Evolutionary conservation across 1,140 invertebrate genomes (phyloP).

Genomic region (Ips typographus): DNA sequence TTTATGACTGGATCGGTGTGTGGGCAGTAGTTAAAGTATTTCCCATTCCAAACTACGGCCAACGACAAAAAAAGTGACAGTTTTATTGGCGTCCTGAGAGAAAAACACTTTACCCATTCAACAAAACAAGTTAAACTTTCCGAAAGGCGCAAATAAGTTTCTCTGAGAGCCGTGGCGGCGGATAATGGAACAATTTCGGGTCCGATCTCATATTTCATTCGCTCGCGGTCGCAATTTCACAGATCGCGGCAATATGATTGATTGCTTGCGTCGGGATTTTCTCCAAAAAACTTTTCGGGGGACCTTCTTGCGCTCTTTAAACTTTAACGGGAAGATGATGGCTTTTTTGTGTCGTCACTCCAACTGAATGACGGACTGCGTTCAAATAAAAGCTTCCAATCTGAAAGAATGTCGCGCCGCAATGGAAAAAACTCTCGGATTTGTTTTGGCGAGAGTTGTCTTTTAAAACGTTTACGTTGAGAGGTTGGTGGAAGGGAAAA

Average conservation of each 20-base stretch:
- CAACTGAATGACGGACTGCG: too few species aligned
- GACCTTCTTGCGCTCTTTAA: conserved; percentile 21
- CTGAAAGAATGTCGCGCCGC: too few species aligned
- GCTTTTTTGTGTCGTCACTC: conserved; percentile 27
- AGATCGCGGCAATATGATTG: conserved; percentile 27
- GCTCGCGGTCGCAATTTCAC: conserved; percentile 23
- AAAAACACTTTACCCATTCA: background rate
- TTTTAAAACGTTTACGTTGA: too few species aligned
- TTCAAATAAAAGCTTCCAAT: too few species aligned
- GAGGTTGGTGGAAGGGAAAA: too few species aligned
- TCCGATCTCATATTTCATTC: conserved; percentile 26
- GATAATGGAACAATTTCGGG: conserved; percentile 22
- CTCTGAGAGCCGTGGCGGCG: conserved; percentile 2
- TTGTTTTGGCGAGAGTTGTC: too few species aligned
- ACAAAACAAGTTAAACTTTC: conserved; percentile 8
- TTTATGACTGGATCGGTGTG: too few species aligned
- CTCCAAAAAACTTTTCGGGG: conserved; percentile 12
- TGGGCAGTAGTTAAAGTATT: too few species aligned
- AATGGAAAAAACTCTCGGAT: too few species aligned
- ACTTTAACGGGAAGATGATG: conserved; percentile 17
- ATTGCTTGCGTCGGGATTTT: conserved; percentile 14
- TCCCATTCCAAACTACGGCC: too few species aligned
- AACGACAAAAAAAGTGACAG: too few species aligned
- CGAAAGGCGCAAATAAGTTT: conserved; percentile 8
- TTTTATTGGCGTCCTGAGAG: too few species aligned